Percentiles rank a stretch among this genome's conserved stretches.
phyloP scores from a whole-genome alignment of 2,797 vertebrate genomes.

The Sciurus vulgaris region DNA sequence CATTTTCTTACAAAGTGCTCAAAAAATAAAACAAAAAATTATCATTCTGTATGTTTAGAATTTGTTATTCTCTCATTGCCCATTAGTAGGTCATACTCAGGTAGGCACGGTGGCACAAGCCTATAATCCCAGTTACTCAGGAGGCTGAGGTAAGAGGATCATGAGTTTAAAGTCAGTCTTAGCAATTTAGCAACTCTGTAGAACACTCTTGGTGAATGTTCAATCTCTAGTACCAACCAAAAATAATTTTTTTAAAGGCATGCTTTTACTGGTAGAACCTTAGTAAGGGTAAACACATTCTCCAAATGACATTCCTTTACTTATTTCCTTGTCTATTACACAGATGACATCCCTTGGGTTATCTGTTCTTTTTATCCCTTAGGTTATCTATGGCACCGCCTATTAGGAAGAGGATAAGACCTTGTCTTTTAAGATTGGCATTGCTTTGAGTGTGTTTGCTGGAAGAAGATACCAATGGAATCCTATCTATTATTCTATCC shows the following conservation, averaged over 20 bases:
- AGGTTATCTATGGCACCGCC: not conserved
- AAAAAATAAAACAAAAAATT: not conserved
- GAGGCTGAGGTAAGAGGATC: too few relatives aligned
- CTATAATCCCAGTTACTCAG: too few relatives aligned
- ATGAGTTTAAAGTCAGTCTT: too few relatives aligned
- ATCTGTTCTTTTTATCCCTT: not conserved
- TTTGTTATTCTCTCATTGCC: not conserved
- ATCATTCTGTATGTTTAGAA: not conserved
- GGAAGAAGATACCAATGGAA: not conserved
- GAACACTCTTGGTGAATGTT: too few relatives aligned
- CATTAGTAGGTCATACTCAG: not conserved
- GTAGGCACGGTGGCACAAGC: too few relatives aligned
- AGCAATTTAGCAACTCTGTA: too few relatives aligned
- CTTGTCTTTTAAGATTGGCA: not conserved
- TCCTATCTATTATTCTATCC: not conserved
- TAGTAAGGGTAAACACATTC: not conserved
- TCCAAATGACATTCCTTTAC: not conserved
- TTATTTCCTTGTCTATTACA: not conserved
- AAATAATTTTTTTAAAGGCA: not conserved
- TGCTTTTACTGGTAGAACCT: not conserved
- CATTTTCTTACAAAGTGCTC: not conserved
- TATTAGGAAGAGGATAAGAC: not conserved
- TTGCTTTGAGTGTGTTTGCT: not conserved
- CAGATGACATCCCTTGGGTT: not conserved
- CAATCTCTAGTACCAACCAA: too few relatives aligned